Evolutionary conservation across 2,113 vertebrate species (phyloP).

Genomic region (Galemys pyrenaicus): DNA sequence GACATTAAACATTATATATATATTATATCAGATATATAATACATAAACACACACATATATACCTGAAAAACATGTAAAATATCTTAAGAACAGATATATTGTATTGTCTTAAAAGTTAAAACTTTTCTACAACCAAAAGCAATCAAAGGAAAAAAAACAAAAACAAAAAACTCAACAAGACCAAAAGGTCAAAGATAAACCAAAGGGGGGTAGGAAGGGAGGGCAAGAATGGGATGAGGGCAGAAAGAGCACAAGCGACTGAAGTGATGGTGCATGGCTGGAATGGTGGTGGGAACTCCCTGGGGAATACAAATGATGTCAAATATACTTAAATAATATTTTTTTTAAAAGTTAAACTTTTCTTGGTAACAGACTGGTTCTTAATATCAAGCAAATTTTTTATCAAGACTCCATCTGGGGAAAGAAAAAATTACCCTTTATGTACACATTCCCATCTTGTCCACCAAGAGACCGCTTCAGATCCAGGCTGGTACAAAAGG

Average conservation of each 20-base stretch:
- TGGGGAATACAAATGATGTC: too few species aligned
- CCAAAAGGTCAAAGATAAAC: too few species aligned
- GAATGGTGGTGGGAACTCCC: too few species aligned
- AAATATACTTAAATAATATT: too few species aligned
- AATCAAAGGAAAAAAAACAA: too few species aligned
- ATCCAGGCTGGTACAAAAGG: not conserved
- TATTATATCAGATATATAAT: not conserved
- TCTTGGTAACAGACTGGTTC: not conserved
- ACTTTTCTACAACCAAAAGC: too few species aligned
- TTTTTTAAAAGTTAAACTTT: not conserved
- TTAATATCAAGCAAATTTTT: not conserved
- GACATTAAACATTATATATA: not conserved
- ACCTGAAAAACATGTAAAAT: not conserved
- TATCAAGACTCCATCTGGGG: not conserved
- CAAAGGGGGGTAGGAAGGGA: too few species aligned
- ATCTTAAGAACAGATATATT: not conserved
- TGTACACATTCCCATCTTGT: too few species aligned
- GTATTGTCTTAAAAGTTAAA: not conserved
- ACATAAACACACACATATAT: not conserved
- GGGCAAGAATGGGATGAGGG: too few species aligned
- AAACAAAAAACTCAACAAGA: too few species aligned
- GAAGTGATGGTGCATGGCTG: too few species aligned
- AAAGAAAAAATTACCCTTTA: not conserved
- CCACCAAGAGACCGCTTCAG: not conserved
- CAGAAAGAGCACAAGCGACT: too few species aligned